phyloP scores from a whole-genome alignment of 2,797 vertebrate genomes.

The Poliocrania exsul region DNA sequence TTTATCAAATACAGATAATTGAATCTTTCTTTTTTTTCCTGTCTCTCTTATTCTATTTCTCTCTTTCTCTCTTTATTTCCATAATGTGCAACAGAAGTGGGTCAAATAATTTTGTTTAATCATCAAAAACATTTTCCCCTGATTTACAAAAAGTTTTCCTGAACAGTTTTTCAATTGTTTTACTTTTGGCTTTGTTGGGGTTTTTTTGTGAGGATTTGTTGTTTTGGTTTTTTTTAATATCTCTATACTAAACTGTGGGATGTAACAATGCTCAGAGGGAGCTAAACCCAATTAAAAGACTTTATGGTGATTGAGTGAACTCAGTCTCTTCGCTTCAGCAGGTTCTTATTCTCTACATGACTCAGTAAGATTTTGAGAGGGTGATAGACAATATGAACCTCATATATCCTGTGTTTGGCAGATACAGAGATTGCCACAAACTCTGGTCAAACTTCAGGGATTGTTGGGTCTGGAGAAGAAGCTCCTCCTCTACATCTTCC shows the following conservation, averaged over 20 bases:
- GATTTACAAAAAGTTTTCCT: background rate
- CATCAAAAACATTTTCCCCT: background rate
- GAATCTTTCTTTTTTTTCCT: background rate
- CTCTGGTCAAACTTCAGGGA: background rate
- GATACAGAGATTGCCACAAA: background rate
- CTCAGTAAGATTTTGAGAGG: background rate
- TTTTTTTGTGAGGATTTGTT: background rate
- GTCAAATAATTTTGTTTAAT: background rate
- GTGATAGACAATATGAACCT: background rate
- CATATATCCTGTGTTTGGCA: background rate
- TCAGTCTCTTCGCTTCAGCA: background rate
- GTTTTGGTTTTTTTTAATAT: background rate
- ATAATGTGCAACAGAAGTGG: background rate
- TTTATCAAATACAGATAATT: background rate
- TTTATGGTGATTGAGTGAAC: background rate
- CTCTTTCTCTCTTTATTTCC: background rate
- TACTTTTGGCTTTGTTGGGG: background rate
- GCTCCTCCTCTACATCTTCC: background rate
- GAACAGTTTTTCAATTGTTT: background rate
- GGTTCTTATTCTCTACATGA: background rate
- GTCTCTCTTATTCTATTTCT: background rate
- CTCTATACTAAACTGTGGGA: fast-evolving
- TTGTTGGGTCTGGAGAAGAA: background rate
- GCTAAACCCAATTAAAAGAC: background rate
- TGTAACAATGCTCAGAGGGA: background rate